Base-by-base conservation (phyloP, 1,140 invertebrate species). In the Drosophila auraria region DNA sequence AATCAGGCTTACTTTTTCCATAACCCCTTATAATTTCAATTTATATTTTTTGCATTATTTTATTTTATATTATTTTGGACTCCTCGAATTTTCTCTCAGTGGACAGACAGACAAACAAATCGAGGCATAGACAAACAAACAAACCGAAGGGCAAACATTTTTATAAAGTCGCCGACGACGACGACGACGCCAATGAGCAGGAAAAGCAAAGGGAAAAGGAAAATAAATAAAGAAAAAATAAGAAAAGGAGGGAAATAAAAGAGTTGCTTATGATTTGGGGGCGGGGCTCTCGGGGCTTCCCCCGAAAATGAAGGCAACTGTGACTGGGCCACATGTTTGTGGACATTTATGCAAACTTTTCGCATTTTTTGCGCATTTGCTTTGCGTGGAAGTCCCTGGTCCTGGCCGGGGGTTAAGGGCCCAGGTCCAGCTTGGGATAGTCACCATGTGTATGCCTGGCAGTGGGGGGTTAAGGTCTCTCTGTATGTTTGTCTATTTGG, bases 291-390 rank as follows among this genome's bases (percentile, higher is more conserved):
- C 9, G 30, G 61, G 33, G 23, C 2, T 45, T 53, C 5, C 38
- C 47, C 27, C 17, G 33, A 61, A 30, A 61, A 53, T 23, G 40
- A 73, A 62, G 69, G 56, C 56, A 74, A 78, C 27, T 58, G 78
- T 58, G 82, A 86, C 57, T 69, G 78, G 75, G 62, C 80, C 84
- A 89, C 84, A 89, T 89, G 84, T 82, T 89, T 89, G 81, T 73
- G 84, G 84, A 89, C 84, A 87, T 84, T 89, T 89, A 84, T 89
- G 84, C 84, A 84, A 84, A 89, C 56, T 82, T 89, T 66, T 81
- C 50, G 23, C 50, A 69, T 49, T 83, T 83, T 72, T 61, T 82
- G 72, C 44, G 58, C 70, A 59, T 71, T 53, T 33, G 42, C 54
- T 47, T 59, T 42, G 17, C 14, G 33, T 36, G 33, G 33, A 11